A percentile compares a stretch with the other conserved stretches of the same genome.
Evolutionary conservation across 2,888 invertebrate species (phyloP).

Genomic region (Orthonychiurus folsomi): DNA sequence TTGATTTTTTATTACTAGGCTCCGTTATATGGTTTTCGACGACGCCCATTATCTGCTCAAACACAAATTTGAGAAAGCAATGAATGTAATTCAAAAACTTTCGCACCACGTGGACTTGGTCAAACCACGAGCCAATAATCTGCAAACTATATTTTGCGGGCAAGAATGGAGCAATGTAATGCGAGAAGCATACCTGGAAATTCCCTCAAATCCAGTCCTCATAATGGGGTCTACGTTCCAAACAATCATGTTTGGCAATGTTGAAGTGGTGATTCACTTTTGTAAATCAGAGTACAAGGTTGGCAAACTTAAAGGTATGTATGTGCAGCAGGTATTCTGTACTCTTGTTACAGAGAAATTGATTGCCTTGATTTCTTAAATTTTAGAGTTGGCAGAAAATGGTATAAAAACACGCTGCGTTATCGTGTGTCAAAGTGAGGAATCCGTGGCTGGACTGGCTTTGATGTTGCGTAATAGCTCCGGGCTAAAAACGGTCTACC

Average conservation of each 20-base stretch:
- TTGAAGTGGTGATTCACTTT: background rate
- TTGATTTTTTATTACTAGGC: conserved; percentile 6
- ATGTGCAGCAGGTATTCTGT: no score
- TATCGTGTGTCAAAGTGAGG: no score
- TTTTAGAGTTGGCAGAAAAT: no score
- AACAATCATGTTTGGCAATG: background rate
- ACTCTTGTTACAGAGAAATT: no score
- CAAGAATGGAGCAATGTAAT: background rate
- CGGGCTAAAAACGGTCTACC: no score
- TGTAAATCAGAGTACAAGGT: no score
- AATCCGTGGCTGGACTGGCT: no score
- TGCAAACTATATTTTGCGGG: background rate
- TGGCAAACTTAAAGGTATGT: no score
- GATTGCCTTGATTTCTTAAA: no score
- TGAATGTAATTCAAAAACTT: background rate
- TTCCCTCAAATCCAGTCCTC: background rate
- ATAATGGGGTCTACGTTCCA: background rate
- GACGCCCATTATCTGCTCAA: conserved; percentile 16
- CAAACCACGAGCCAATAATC: background rate
- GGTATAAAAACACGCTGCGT: no score
- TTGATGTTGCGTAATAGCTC: no score
- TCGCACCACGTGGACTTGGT: background rate
- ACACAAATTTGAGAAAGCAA: background rate
- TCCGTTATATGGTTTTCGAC: conserved; percentile 15
- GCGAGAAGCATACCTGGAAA: background rate